Conservation (phyloP, 2,888 invertebrate species). For the Thalpophila matura region DNA sequence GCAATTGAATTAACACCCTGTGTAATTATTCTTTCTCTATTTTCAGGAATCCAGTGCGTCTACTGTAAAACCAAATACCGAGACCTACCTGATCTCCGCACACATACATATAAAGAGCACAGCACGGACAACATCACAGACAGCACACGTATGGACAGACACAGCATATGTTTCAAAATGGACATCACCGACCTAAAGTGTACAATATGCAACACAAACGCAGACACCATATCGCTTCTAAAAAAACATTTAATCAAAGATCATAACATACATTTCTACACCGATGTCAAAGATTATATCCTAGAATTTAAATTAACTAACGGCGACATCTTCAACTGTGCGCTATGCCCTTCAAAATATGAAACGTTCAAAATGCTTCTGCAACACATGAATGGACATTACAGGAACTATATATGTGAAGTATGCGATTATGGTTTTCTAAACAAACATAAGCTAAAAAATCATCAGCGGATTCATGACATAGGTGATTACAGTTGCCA, state of each 20-base stretch:
- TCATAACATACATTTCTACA: slow-evolving; percentile 80
- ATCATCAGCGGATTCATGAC: slow-evolving; percentile 82
- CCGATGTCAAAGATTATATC: slow-evolving; percentile 79
- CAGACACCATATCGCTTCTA: slow-evolving; percentile 70
- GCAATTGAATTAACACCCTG: too few species aligned
- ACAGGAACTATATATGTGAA: slow-evolving; percentile 83
- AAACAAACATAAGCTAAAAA: slow-evolving; percentile 80
- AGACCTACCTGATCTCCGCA: slow-evolving; percentile 68
- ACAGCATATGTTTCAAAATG: slow-evolving; percentile 82
- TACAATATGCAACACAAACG: slow-evolving; percentile 70
- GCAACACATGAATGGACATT: slow-evolving; percentile 86
- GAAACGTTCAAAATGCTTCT: slow-evolving; percentile 84
- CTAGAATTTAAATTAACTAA: slow-evolving; percentile 81
- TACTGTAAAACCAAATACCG: slow-evolving; percentile 78
- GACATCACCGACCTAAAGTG: slow-evolving; percentile 83
- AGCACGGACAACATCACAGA: slow-evolving; percentile 69
- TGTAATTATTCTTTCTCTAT: not conserved
- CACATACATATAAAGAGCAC: slow-evolving; percentile 72
- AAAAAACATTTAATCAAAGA: slow-evolving; percentile 77
- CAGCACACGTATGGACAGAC: slow-evolving; percentile 76
- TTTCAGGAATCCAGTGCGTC: slow-evolving; percentile 79
- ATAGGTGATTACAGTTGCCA: slow-evolving; percentile 79
- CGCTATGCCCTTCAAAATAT: slow-evolving; percentile 78
- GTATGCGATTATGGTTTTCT: slow-evolving; percentile 83
- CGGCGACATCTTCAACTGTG: slow-evolving; percentile 77